Evolutionary conservation across 2,113 vertebrate genomes (phyloP).

Genomic region (Rhinolophus sinicus): DNA sequence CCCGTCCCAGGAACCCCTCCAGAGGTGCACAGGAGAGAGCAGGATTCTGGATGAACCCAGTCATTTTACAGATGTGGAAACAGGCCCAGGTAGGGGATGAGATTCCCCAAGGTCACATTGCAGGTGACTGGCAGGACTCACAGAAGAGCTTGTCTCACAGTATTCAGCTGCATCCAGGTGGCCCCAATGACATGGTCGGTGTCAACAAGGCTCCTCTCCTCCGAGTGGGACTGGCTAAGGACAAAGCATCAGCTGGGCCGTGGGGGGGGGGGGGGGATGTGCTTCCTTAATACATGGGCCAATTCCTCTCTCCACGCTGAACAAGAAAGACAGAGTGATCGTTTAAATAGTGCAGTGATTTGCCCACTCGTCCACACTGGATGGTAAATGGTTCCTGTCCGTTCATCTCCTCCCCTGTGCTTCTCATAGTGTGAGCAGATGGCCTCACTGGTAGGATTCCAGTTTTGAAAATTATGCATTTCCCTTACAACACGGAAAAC

Average conservation of each 20-base stretch:
- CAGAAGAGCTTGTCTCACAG: background rate
- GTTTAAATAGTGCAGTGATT: background rate
- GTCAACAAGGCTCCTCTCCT: background rate
- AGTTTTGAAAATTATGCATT: background rate
- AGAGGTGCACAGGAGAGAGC: background rate
- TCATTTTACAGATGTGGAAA: background rate
- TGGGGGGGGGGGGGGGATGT: background rate
- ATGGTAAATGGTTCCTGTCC: too few species aligned
- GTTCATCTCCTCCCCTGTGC: fast-evolving
- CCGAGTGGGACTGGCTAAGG: background rate
- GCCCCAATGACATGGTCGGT: background rate
- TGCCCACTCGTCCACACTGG: background rate
- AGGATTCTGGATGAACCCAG: background rate
- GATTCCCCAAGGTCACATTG: background rate
- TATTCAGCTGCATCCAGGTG: background rate
- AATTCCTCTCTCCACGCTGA: background rate
- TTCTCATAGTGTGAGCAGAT: background rate
- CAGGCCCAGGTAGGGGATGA: background rate
- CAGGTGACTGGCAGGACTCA: background rate
- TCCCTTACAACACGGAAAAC: background rate
- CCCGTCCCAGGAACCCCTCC: background rate
- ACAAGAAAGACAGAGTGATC: background rate
- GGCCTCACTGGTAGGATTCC: background rate
- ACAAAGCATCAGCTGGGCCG: background rate
- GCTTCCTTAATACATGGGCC: background rate